These are phyloP conservation scores for Pyralis farinalis DNA, from an alignment of 2,888 invertebrate species.

Conservation along the genomic window DNA sequence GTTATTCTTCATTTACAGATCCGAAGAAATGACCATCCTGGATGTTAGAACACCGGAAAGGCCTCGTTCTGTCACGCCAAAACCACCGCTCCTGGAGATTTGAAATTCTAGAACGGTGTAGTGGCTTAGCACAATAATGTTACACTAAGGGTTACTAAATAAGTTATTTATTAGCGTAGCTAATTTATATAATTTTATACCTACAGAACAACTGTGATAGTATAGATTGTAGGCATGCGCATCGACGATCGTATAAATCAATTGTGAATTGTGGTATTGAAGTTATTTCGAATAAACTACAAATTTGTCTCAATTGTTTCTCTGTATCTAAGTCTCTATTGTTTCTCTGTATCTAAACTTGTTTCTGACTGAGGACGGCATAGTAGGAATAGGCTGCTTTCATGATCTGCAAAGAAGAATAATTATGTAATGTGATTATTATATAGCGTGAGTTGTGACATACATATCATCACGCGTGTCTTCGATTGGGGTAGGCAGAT, in stretches of 20 bases:
- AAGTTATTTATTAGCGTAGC: constrained; percentile 25
- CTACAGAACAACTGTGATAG: constrained; percentile 71
- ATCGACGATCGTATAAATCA: constrained; percentile 15
- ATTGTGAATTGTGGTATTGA: constrained; percentile 14
- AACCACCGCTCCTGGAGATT: constrained; percentile 61
- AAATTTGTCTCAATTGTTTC: constrained; percentile 2
- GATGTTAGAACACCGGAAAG: constrained; percentile 52
- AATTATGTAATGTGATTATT: too few species aligned
- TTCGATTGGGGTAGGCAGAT: too few species aligned
- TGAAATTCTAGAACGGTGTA: constrained; percentile 25
- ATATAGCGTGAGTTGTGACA: too few species aligned
- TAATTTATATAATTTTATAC: constrained; percentile 47
- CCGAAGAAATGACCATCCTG: constrained; percentile 71
- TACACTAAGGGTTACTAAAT: not conserved
- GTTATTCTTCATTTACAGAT: constrained; percentile 42
- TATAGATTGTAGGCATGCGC: constrained; percentile 50
- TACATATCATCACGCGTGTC: too few species aligned
- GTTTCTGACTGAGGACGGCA: constrained; percentile 54
- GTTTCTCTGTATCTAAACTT: constrained; percentile 23
- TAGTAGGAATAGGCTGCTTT: constrained; percentile 67
- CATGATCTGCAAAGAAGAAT: constrained; percentile 56
- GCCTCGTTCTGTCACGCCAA: constrained; percentile 59
- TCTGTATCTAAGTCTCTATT: constrained; percentile 1
- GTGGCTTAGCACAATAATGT: not conserved
- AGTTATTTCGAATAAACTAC: constrained; percentile 14